phyloP scores from a whole-genome alignment of 1,140 invertebrate species.

The Drosophila saltans region DNA sequence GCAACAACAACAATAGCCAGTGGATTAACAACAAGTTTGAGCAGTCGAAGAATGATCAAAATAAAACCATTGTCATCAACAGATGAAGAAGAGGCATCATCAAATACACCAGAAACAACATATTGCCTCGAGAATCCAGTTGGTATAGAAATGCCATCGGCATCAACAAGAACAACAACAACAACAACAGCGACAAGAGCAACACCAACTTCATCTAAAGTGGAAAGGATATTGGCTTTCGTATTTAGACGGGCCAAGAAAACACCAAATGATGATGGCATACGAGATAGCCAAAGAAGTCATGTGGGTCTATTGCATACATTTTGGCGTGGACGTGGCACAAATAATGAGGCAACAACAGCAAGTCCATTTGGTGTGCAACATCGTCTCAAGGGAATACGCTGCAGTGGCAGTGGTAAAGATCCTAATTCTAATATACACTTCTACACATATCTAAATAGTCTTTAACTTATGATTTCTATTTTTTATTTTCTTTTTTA shows the following conservation, averaged over 20 bases:
- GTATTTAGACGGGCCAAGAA: conserved; percentile 57
- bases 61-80: conserved; percentile 35
- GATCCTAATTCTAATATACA: conserved; percentile 17
- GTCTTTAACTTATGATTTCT: conserved; percentile 36
- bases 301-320: conserved; percentile 70
- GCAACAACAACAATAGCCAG: conserved; percentile 18
- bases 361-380: conserved; percentile 51
- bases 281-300: conserved; percentile 73
- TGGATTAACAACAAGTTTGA: conserved; percentile 16
- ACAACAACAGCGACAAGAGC: not conserved
- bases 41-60: conserved; percentile 26
- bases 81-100: conserved; percentile 28
- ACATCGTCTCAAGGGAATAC: conserved; percentile 78
- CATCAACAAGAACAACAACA: not conserved
- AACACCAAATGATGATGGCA: conserved; percentile 29
- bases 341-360: conserved; percentile 25
- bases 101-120: conserved; percentile 12
- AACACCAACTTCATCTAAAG: conserved; percentile 20
- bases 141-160: not conserved
- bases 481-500: conserved; percentile 27
- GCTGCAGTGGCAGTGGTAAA: conserved; percentile 82
- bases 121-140: conserved; percentile 24
- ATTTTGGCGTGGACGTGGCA: conserved; percentile 54
- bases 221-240: conserved; percentile 52
- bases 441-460: conserved; percentile 13